These are phyloP conservation scores for Caenorhabditis angaria DNA, from an alignment of 2,888 invertebrate species.

Conservation along the genomic window DNA sequence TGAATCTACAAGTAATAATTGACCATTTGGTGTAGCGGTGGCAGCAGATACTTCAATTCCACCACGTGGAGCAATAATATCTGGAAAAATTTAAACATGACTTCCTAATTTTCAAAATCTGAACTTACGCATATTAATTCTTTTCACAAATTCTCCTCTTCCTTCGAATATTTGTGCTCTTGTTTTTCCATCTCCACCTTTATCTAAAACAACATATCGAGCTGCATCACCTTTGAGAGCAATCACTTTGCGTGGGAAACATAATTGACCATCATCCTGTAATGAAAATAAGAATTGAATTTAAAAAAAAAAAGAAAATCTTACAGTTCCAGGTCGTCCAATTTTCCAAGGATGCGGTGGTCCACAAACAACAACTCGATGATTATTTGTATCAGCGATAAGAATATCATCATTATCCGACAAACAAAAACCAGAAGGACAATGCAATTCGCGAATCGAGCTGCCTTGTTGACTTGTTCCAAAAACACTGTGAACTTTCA, in stretches of 20 bases:
- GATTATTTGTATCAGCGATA: constrained; percentile 69
- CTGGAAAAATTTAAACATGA: constrained; percentile 5
- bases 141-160: constrained; percentile 55
- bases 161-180: constrained; percentile 56
- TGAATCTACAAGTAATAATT: constrained; percentile 64
- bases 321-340: constrained; percentile 54
- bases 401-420: constrained; percentile 66
- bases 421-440: constrained; percentile 65
- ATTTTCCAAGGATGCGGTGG: constrained; percentile 60
- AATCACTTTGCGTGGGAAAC: constrained; percentile 65
- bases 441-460: constrained; percentile 60
- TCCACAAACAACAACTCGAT: constrained; percentile 63
- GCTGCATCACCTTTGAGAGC: constrained; percentile 47
- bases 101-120: too few species aligned
- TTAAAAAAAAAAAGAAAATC: constrained; percentile 8
- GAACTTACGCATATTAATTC: constrained; percentile 48
- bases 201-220: constrained; percentile 59
- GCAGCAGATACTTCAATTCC: constrained; percentile 57
- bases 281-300: not conserved
- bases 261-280: constrained; percentile 63
- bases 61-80: constrained; percentile 49
- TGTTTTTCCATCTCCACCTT: constrained; percentile 52
- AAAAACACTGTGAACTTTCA: constrained; percentile 49
- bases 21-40: constrained; percentile 50
- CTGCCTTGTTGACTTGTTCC: constrained; percentile 57